Base-by-base conservation (phyloP, 2,113 vertebrate species). In the Cichladusa arquata region DNA sequence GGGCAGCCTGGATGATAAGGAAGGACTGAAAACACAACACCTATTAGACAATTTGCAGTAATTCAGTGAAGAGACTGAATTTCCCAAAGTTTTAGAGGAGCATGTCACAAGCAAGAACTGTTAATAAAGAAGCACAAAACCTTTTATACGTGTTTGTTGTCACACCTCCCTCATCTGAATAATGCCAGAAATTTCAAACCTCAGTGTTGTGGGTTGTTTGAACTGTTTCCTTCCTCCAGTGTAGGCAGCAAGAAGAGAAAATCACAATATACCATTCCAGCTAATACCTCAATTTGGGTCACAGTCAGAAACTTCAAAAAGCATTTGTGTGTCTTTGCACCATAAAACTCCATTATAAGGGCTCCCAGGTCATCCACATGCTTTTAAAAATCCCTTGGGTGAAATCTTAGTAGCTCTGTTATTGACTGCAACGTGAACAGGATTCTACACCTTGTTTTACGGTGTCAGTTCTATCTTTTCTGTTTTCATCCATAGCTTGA, bases 311-410 rank as follows among this genome's bases (percentile, higher is more conserved):
- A 81, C 61, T 87, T 94, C 84, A 91, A 33, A 60, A 89, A 44
- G 24, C 2, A 15, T 89, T 60, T 76, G 22, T 36, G 31, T 36
- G 25, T 22, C 36, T 87, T 90, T 87, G 65, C 40, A 60, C 69
- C 58, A 34, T n/a, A 79, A 94, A 92, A 12, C 24, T 17, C 70
- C 66, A 74, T 84, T 84, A 40, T 23, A 78, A 91, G 51, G 40
- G 53, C 57, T 92, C 57, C 38, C 53, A 73, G 77, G 58, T 95
- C 86, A 90, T 36, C 10, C 72, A 58, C 24, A 71, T 14, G 80
- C 88, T 95, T 97, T 95, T 91, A 88, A 89, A 95, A 74, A 92
- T 64, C 80, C 65, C 80, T 67, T 2, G 18, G 45, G 89, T 60
- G 44, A 89, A 92, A 89, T 91, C 64, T 40, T 74, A 66, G 79